These are phyloP conservation scores for Sarcophaga rosellei DNA, from an alignment of 2,888 invertebrate species.

Conservation along the genomic window DNA sequence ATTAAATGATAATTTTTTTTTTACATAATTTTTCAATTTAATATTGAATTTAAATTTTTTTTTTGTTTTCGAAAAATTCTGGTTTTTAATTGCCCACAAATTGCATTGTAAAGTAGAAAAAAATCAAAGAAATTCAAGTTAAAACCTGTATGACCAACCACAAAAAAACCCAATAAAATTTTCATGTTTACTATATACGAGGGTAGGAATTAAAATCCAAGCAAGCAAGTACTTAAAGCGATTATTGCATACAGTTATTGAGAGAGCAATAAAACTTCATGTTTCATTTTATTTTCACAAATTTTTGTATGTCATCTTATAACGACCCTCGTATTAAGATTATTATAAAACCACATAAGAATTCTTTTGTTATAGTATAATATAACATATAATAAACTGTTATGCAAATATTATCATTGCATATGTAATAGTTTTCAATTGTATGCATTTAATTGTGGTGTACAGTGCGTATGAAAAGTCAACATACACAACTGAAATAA, in stretches of 20 bases:
- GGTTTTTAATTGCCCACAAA: neutral
- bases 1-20: neutral
- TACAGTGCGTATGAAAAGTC: too few relatives aligned
- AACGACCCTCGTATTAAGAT: neutral
- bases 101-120: neutral
- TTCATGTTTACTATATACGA: neutral
- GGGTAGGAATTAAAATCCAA: neutral
- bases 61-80: neutral
- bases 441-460: neutral
- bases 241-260: neutral
- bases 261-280: neutral
- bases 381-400: neutral
- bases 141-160: conserved; percentile 14
- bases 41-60: neutral
- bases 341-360: neutral
- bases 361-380: neutral
- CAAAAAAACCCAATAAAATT: conserved; percentile 3
- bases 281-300: too few relatives aligned
- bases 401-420: neutral
- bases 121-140: too few relatives aligned
- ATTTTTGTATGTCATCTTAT: neutral
- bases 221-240: too few relatives aligned
- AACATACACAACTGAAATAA: too few relatives aligned
- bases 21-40: neutral
- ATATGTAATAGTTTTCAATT: neutral